Percentiles rank a stretch among this genome's conserved stretches.
These are phyloP conservation scores for Tipula lateralis DNA, from an alignment of 2,888 invertebrate genomes.

Conservation along the genomic window DNA sequence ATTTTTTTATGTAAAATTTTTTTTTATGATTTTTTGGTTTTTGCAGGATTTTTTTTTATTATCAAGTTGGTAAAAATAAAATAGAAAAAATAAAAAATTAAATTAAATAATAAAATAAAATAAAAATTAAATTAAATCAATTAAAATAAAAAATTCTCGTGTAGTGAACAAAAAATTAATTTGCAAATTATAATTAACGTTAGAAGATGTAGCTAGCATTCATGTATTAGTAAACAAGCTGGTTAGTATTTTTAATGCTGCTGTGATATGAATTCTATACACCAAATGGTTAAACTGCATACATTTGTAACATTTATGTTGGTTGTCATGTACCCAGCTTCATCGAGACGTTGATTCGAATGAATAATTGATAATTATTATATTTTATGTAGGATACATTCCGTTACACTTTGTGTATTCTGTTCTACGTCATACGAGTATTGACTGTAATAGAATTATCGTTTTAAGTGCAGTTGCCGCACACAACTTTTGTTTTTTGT, in stretches of 20 bases:
- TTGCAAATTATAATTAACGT: not conserved
- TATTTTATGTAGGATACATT: not conserved
- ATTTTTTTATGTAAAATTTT: not conserved
- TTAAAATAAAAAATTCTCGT: not conserved
- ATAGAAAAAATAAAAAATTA: conserved; percentile 21
- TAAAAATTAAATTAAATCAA: not conserved
- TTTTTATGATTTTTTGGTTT: not conserved
- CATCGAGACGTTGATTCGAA: too few relatives aligned
- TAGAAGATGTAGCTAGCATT: not conserved
- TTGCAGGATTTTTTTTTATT: not conserved
- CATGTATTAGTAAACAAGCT: not conserved
- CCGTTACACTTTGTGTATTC: not conserved
- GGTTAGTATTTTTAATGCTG: not conserved
- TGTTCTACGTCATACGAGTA: not conserved
- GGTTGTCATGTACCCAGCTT: too few relatives aligned
- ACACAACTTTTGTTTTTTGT: not conserved
- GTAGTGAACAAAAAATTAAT: not conserved
- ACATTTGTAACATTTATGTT: too few relatives aligned
- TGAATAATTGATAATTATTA: not conserved
- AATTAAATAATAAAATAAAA: not conserved
- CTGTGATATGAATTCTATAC: not conserved
- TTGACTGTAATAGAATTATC: not conserved
- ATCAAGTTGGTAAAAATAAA: not conserved
- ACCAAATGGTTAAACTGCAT: too few relatives aligned
- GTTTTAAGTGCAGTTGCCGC: not conserved